Base-by-base conservation (phyloP, 2,797 vertebrate genomes). In the Hylomyscus alleni region DNA sequence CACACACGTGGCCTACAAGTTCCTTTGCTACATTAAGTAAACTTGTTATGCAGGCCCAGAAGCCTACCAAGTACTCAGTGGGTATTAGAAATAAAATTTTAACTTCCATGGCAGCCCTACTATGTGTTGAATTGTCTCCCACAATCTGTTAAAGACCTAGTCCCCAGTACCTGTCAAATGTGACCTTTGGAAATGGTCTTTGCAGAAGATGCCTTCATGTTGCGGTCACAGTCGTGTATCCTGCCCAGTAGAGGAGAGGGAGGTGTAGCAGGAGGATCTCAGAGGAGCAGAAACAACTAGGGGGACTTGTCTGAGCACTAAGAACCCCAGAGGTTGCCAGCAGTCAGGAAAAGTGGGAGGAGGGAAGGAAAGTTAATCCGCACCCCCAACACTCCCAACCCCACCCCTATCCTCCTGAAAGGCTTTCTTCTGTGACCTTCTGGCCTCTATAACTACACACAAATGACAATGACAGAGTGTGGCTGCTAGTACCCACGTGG, bases 1-100 rank as follows among this genome's bases (percentile, higher is more conserved):
- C 40, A 29, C 17, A 7, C 76, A 15, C 24, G 1, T 76, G 14
- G 20, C 17, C 1, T 50, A 65, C 3, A 72, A 44, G 37, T 81
- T 92, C 40, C 26, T 83, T 92, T 95, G 76, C 80, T 94, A n/a
- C 52, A 67, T 58, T 91, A 94, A 94, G 29, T n/a, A 76, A 93
- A 50, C 24, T 56, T 90, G 40, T 56, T 69, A 34, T 62, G 11
- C 6, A 65, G 56, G 26, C 17, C 69, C 44, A n/a, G 29, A 95
- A 93, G 89, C 20, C 7, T 76, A 56, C 34, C 9, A 20, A 26
- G 10, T 6, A 72, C 73, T 82, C 83, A 40, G 26, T 29, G 6
- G 14, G 1, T 67, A 17, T 77, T 60, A 65, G 19, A 52, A 50
- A 69, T 83, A 40, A 67, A 60, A 75, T 19, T 62, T 86, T 92